Conservation (phyloP, 2,113 vertebrate species). For the Megalops atlanticus region DNA sequence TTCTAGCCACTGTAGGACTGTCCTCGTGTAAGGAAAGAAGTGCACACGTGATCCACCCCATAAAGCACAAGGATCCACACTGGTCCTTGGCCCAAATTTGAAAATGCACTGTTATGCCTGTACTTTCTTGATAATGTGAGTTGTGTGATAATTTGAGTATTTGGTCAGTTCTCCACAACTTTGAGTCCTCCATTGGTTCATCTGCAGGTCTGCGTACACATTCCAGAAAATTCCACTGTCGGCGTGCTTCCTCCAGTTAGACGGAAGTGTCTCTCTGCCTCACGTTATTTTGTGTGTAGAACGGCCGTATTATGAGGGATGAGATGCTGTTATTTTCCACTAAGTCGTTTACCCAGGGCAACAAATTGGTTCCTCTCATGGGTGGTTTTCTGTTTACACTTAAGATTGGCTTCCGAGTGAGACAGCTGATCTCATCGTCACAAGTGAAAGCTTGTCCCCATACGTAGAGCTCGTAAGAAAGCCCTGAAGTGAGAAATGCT, state of each 20-base stretch:
- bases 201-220: neutral
- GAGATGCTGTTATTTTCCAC: constrained; percentile 35
- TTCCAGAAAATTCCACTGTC: no score
- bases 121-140: no score
- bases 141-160: neutral
- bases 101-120: neutral
- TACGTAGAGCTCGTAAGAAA: constrained; percentile 18
- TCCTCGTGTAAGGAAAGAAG: neutral
- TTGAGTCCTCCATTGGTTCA: constrained; percentile 17
- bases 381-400: constrained; percentile 50
- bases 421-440: constrained; percentile 4
- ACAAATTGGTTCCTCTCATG: constrained; percentile 53
- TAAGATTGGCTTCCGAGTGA: constrained; percentile 14
- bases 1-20: neutral
- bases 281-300: constrained; percentile 2
- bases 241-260: neutral
- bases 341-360: constrained; percentile 27
- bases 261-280: neutral
- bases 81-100: neutral
- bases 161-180: neutral
- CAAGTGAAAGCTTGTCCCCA: constrained; percentile 19
- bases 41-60: neutral
- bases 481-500: neutral
- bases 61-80: neutral
- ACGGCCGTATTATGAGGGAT: neutral